Base-by-base conservation (phyloP, 1,140 invertebrate genomes). In the Hydropsyche tenuis region DNA sequence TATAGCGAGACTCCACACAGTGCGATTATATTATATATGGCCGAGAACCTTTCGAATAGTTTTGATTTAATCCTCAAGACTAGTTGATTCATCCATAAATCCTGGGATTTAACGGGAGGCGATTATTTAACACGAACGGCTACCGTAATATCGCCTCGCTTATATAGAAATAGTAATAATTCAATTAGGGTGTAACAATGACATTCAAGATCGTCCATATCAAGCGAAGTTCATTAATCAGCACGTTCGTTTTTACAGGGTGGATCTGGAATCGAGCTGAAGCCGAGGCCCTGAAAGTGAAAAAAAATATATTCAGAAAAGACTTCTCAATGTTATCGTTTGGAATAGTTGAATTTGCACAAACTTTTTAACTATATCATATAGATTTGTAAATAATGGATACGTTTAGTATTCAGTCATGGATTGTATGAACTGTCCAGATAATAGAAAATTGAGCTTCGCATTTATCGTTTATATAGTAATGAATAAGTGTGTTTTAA, bases 41-140 rank as follows among this genome's bases (percentile, higher is more conserved):
- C 9, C 9, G 18, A 20, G 16, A 53, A 18, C 20, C 16, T 53
- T 20, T 16, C 7, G 16, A 20, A 53, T 60, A 60, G 56, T 60
- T 60, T 53, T 60, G 56, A 60, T 60, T 60, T 60, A 60, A 60
- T 60, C 56, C 23, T 27, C 56, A 9, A 60, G 56, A 60, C 56
- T 20, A 60, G 23, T 60, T n/a, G 56, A 60, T 60, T 27, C 56
- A 20, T 60, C 23, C 22, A 25, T 27, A 22, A 60, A 60, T 60
- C 56, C 56, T 27, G 3, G 56, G n/a, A 20, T 60, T 9, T 9
- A 23, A 53, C 48, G 20, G 18, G 16, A 16, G 16, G 22, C 22
- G 20, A 60, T 60, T 60, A 27, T 27, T 60, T 60, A 60, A 60
- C 23, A 14, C 5, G 22, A 60, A 25, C 48, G 16, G 18, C 11